These are phyloP conservation scores for Hirudinaria manillensis DNA, from an alignment of 2,888 invertebrate genomes.

Conservation along the genomic window DNA sequence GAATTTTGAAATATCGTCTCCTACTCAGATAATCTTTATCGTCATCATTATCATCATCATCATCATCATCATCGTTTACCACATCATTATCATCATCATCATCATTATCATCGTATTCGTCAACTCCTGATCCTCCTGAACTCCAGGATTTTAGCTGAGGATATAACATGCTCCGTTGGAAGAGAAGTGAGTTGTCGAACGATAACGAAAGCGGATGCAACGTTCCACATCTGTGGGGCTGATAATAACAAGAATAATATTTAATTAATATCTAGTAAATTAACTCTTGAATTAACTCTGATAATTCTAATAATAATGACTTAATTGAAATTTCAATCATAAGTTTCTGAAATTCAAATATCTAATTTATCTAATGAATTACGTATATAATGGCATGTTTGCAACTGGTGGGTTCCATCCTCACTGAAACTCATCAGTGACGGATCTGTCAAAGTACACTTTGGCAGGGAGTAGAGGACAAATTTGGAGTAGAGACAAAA, in stretches of 20 bases:
- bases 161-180: conserved; percentile 14
- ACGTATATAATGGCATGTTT: no score
- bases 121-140: neutral
- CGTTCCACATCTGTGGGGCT: conserved; percentile 2
- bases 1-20: no score
- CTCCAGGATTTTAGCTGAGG: neutral
- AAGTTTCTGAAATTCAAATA: no score
- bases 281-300: neutral
- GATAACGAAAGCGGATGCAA: conserved; percentile 8
- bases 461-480: no score
- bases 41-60: neutral
- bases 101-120: neutral
- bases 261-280: neutral
- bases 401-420: no score
- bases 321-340: no score
- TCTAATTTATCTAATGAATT: no score
- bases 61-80: conserved; percentile 3
- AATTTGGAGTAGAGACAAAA: no score
- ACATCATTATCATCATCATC: conserved; percentile 18
- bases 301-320: neutral
- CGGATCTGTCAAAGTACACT: no score
- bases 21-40: neutral
- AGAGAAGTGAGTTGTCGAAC: conserved; percentile 11
- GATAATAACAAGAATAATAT: neutral
- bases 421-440: no score